Evolutionary conservation across 2,113 vertebrate species (phyloP).

Genomic region (Anhinga rufa): DNA sequence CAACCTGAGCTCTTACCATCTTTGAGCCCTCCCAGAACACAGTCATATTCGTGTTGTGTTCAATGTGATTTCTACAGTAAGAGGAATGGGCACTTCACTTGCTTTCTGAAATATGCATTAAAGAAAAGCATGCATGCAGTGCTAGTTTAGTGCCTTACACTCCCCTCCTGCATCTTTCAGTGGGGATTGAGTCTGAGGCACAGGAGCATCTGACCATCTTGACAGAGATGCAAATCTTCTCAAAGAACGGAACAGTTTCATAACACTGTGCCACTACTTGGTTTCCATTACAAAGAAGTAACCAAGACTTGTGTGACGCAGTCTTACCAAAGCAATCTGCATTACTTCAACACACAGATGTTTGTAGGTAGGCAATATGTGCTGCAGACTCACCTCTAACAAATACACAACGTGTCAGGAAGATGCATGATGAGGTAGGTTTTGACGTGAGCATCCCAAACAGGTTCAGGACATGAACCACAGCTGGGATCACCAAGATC

Average conservation of each 20-base stretch:
- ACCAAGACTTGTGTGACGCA: neutral
- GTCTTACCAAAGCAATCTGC: neutral
- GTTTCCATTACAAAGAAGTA: neutral
- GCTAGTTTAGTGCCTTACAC: neutral
- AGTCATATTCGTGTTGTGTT: neutral
- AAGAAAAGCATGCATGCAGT: neutral
- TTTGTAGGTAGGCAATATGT: neutral
- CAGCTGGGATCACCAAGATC: neutral
- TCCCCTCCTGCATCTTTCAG: neutral
- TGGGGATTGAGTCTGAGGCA: neutral
- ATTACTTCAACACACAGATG: neutral
- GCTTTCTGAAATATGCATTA: neutral
- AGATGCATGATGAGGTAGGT: neutral
- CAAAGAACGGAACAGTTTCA: neutral
- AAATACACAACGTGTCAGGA: neutral
- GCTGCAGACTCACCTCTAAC: neutral
- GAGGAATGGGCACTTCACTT: neutral
- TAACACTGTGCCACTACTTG: neutral
- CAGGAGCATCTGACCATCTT: neutral
- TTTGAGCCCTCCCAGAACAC: neutral
- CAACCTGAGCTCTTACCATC: neutral
- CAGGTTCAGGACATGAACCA: neutral
- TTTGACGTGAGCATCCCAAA: neutral
- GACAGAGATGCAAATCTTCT: neutral
- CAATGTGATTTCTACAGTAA: neutral